These are phyloP conservation scores for Drosophila trichaetosa DNA, from an alignment of 2,888 invertebrate species.

Conservation along the genomic window DNA sequence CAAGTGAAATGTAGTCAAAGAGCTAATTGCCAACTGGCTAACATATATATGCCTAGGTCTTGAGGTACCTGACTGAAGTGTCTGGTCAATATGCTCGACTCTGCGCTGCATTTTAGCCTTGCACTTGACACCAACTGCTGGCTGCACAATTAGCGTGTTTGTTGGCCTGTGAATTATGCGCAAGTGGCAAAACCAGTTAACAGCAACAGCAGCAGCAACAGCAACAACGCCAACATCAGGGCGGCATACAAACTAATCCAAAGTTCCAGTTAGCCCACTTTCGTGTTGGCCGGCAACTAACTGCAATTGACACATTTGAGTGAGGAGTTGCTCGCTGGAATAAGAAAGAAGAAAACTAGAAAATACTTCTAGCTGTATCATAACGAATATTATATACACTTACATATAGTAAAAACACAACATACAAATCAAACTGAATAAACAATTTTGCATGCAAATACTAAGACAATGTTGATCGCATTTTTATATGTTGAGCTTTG, in stretches of 20 bases:
- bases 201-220: conserved; percentile 6
- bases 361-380: neutral
- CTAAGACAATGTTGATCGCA: too few species aligned
- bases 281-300: conserved; percentile 30
- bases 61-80: conserved; percentile 24
- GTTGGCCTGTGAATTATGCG: conserved; percentile 53
- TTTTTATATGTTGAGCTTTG: too few species aligned
- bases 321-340: conserved; percentile 13
- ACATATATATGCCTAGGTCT: conserved; percentile 15
- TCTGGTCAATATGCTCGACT: conserved; percentile 35
- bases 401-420: neutral
- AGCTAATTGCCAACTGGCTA: conserved; percentile 39
- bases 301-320: conserved; percentile 51
- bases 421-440: neutral
- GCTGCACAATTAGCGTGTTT: conserved; percentile 51
- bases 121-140: conserved; percentile 64
- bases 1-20: conserved; percentile 42
- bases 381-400: neutral
- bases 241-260: conserved; percentile 33
- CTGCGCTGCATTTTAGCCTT: conserved; percentile 52
- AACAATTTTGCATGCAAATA: neutral
- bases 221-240: conserved; percentile 1
- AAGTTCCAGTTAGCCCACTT: conserved; percentile 62
- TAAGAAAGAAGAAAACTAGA: conserved; percentile 1
- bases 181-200: conserved; percentile 50